Percentiles rank a stretch among this genome's conserved stretches.
phyloP scores from a whole-genome alignment of 2,888 invertebrate genomes.

The Steinernema scapterisci region DNA sequence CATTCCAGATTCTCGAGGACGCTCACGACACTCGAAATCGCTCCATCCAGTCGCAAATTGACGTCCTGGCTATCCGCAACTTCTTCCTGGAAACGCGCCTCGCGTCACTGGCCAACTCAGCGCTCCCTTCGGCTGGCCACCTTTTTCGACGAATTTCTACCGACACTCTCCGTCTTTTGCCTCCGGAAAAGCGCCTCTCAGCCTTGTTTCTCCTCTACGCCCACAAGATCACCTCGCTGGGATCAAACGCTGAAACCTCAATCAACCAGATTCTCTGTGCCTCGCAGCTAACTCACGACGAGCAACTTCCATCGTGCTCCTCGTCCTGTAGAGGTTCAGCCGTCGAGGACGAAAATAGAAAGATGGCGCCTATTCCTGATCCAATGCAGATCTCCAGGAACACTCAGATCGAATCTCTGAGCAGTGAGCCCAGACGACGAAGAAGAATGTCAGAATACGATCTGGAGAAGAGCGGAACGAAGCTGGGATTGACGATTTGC shows the following conservation, averaged over 20 bases:
- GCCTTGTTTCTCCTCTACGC: slow-evolving; percentile 28
- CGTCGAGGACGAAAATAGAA: not conserved
- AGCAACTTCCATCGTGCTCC: not conserved
- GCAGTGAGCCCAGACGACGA: not conserved
- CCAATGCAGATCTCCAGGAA: not conserved
- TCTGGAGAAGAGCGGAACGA: not conserved
- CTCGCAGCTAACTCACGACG: not conserved
- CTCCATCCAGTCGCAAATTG: slow-evolving; percentile 1
- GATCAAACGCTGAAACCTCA: not conserved
- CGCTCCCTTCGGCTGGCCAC: not conserved
- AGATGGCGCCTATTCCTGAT: not conserved
- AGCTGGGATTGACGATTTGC: slow-evolving; percentile 8
- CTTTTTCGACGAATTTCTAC: not conserved
- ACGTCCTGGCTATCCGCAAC: slow-evolving; percentile 9
- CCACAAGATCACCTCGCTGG: slow-evolving; percentile 12
- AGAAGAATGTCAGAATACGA: not conserved
- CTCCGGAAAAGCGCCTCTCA: not conserved
- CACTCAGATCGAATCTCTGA: not conserved
- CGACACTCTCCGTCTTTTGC: slow-evolving; percentile 2
- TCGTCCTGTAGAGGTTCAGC: not conserved
- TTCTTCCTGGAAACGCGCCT: slow-evolving; percentile 23
- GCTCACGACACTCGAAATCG: not conserved
- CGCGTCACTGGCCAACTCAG: not conserved
- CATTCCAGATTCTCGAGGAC: not conserved
- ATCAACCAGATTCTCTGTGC: not conserved